phyloP scores from a whole-genome alignment of 2,113 vertebrate genomes.

The Sinocyclocheilus rhinocerous region DNA sequence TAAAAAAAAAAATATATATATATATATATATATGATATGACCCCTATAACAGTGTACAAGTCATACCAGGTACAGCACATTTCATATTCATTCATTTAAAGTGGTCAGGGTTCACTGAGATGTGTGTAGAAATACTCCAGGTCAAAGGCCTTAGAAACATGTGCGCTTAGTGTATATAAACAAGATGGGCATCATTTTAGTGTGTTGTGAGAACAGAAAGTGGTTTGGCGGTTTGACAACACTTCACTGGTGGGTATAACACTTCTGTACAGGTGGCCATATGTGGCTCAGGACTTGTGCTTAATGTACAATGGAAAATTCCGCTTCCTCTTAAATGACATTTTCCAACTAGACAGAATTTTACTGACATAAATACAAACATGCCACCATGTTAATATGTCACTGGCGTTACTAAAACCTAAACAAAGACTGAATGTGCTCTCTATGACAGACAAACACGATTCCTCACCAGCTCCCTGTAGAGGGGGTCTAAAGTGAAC shows the following conservation, averaged over 20 bases:
- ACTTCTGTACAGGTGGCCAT: background rate
- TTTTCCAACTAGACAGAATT: background rate
- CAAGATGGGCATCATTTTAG: background rate
- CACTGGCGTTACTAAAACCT: background rate
- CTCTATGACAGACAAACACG: background rate
- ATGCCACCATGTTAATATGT: background rate
- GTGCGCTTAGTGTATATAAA: background rate
- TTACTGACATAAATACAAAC: background rate
- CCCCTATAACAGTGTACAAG: background rate
- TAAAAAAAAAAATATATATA: background rate
- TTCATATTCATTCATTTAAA: background rate
- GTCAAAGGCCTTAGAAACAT: background rate
- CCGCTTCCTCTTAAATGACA: background rate
- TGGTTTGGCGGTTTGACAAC: slow-evolving; percentile 10
- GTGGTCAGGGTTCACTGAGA: background rate
- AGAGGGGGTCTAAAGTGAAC: slow-evolving; percentile 93
- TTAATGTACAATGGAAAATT: background rate
- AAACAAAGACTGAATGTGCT: background rate
- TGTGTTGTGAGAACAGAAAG: slow-evolving; percentile 23
- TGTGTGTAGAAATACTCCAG: background rate
- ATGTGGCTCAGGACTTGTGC: background rate
- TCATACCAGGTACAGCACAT: background rate
- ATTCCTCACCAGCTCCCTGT: slow-evolving; percentile 88
- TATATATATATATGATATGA: background rate
- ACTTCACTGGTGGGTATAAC: background rate